phyloP scores from a whole-genome alignment of 2,113 vertebrate genomes.

The Trinectes maculatus region DNA sequence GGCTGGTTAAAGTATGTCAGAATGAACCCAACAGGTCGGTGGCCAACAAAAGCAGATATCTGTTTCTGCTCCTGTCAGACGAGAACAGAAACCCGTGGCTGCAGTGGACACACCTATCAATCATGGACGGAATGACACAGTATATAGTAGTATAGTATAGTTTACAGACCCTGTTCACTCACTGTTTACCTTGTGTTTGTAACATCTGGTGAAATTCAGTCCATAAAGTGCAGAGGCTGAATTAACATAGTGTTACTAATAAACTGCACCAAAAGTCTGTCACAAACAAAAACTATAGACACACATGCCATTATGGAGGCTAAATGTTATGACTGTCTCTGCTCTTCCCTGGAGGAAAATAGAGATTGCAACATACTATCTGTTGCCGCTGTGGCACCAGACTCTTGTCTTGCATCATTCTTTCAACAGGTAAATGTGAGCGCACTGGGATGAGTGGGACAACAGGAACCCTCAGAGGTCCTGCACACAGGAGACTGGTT shows the following conservation, averaged over 20 bases:
- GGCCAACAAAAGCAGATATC: too few species aligned
- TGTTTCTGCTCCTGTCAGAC: too few species aligned
- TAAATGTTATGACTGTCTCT: slow-evolving; percentile 33
- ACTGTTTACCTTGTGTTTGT: too few species aligned
- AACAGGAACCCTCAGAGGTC: slow-evolving; percentile 36
- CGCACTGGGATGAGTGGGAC: slow-evolving; percentile 34
- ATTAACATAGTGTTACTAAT: not conserved
- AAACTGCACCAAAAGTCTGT: not conserved
- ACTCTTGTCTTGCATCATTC: slow-evolving; percentile 72
- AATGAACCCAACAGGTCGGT: not conserved
- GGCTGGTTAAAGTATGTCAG: not conserved
- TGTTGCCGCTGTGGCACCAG: slow-evolving; percentile 18
- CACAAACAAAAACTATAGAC: slow-evolving; percentile 12
- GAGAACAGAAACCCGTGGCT: not conserved
- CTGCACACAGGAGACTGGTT: slow-evolving; percentile 32
- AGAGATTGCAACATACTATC: slow-evolving; percentile 50
- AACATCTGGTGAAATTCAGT: not conserved
- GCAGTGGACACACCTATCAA: not conserved
- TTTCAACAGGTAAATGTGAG: slow-evolving; percentile 63
- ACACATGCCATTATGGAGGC: slow-evolving; percentile 18
- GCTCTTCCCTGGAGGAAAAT: slow-evolving; percentile 38
- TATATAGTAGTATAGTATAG: not conserved
- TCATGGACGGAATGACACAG: not conserved
- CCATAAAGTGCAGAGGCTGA: too few species aligned
- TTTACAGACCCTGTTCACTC: too few species aligned